Evolutionary conservation across 1,140 invertebrate species (phyloP).

Genomic region (Trachelipus rathkii): DNA sequence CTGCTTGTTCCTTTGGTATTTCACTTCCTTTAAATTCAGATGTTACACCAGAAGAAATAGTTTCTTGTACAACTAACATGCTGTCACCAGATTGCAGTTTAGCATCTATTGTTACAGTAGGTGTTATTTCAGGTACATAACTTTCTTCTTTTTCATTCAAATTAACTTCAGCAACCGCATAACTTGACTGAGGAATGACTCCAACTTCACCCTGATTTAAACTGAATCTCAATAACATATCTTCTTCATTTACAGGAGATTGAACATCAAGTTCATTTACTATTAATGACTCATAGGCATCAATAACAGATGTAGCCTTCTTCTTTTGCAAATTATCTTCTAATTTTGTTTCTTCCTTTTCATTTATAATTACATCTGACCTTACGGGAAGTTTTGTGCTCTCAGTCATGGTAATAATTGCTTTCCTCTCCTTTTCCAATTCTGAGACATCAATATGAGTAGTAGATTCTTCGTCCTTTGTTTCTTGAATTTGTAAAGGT

Average conservation of each 20-base stretch:
- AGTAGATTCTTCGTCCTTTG: neutral
- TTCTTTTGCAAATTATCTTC: no score
- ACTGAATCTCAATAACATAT: no score
- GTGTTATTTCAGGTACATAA: neutral
- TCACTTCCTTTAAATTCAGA: slow-evolving; percentile 47
- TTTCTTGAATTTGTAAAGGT: no score
- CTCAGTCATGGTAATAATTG: slow-evolving; percentile 17
- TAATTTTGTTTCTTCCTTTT: neutral
- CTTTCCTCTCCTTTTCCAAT: slow-evolving; percentile 13
- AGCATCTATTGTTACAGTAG: neutral
- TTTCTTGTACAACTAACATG: slow-evolving; percentile 41
- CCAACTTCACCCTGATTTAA: no score
- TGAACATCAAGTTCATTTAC: no score
- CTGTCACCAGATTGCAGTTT: neutral
- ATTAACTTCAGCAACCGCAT: neutral
- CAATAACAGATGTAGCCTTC: no score
- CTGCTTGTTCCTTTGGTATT: slow-evolving; percentile 55
- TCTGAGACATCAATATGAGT: neutral
- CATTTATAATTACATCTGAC: slow-evolving; percentile 18
- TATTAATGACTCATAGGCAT: no score
- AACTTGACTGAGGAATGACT: no score
- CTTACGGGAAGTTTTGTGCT: slow-evolving; percentile 12
- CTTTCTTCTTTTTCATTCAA: neutral
- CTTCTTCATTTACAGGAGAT: no score
- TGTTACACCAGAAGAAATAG: slow-evolving; percentile 33